These are phyloP conservation scores for Toxonevra muliebris DNA, from an alignment of 2,888 invertebrate genomes.

Conservation along the genomic window DNA sequence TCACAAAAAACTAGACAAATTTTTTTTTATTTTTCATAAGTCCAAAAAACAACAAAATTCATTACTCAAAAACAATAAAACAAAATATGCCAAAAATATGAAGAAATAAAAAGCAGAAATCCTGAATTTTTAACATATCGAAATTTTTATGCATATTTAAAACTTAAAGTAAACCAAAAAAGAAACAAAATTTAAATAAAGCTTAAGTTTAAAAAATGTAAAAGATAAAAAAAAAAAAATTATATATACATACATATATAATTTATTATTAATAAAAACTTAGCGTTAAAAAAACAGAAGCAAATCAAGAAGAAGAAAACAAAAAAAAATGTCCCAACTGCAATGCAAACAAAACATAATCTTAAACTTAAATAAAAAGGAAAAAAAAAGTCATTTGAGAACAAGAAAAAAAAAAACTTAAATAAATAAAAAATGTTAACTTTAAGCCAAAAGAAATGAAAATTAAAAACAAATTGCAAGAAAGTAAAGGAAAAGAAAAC, in stretches of 20 bases:
- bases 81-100: constrained; percentile 39
- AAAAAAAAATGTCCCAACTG: constrained; percentile 13
- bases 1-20: constrained; percentile 9
- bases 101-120: constrained; percentile 38
- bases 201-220: constrained; percentile 23
- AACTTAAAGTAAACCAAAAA: constrained; percentile 33
- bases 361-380: not conserved
- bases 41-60: not conserved
- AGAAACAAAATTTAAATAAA: constrained; percentile 26
- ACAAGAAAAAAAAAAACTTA: not conserved
- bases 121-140: constrained; percentile 63
- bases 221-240: constrained; percentile 12
- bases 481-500: not conserved
- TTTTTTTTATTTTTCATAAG: not conserved
- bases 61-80: constrained; percentile 2
- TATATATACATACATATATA: constrained; percentile 9
- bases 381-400: not conserved
- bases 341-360: constrained; percentile 23
- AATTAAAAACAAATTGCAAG: not conserved
- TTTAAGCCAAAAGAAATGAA: not conserved
- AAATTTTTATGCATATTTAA: constrained; percentile 48
- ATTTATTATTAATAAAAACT: constrained; percentile 28
- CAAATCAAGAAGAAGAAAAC: constrained; percentile 24
- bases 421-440: not conserved
- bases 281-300: constrained; percentile 25